Evolutionary conservation across 2,113 vertebrate genomes (phyloP), one percentile per base, ranked within the genome.

Genomic region (Myotis lucifugus): DNA sequence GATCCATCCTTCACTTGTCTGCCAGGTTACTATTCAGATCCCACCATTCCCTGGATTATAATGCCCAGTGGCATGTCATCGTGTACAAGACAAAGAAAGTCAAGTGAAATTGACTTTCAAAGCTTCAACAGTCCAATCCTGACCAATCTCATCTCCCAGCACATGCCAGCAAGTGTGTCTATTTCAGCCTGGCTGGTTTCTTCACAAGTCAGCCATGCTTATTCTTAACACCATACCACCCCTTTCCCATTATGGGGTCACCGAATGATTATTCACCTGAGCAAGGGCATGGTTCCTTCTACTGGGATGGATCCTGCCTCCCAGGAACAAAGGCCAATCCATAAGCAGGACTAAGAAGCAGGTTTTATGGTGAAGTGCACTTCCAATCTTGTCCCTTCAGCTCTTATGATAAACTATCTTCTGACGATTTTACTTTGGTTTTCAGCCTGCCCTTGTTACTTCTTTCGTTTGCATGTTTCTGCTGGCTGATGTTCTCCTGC

Each of bases 61-160:
- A 40, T 56, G 4, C 10, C 46, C 40, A 5, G 25, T 79, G 61
- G 17, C 21, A 89, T 74, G 61, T 40, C 54, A 70, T 64, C 70
- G 70, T n/a, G 12, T 85, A 69, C 2, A 67, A 37, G 40, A 56
- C 7, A 59, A 77, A 70, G 19, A 79, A 81, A 73, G n/a, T n/a
- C 59, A 95, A 72, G 13, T 23, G 54, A 81, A 25, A 25, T 29
- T 91, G 64, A 37, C 37, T 88, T 93, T 85, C 34, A 69, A 93
- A 86, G 74, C 17, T 18, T 32, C 29, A 25, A 5, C 15, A 23
- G n/a, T 27, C 37, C 3, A 81, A 19, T 21, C 8, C 40, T 40
- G 21, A n/a, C 27, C 17, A 23, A 8, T 34, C 25, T 67, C 27
- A 74, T 10, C 52, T 77, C 52, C 4, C 13, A 32, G 15, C 34